phyloP scores from a whole-genome alignment of 2,888 invertebrate genomes.

The Pseudanteris insignis region DNA sequence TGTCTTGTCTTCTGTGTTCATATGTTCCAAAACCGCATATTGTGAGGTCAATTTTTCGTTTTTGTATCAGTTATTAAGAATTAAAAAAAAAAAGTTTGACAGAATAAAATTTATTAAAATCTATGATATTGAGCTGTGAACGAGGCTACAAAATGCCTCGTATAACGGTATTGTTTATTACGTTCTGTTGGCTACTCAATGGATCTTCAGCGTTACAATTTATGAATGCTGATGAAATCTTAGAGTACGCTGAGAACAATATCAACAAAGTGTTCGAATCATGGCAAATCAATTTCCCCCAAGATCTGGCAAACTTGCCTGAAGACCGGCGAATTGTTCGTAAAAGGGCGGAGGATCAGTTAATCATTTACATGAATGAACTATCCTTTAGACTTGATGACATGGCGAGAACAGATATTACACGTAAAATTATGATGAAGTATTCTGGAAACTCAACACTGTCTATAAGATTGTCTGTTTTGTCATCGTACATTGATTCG shows the following conservation, averaged over 20 bases:
- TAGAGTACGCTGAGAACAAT: constrained; percentile 53
- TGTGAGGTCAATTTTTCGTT: too few species aligned
- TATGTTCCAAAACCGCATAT: too few species aligned
- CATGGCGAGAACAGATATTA: constrained; percentile 50
- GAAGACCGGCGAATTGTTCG: constrained; percentile 59
- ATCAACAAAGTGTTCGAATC: constrained; percentile 51
- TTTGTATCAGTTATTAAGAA: too few species aligned
- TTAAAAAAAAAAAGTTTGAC: too few species aligned
- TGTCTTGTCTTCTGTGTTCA: too few species aligned
- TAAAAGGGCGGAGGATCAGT: constrained; percentile 69
- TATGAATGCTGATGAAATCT: constrained; percentile 52
- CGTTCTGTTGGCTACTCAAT: constrained; percentile 2
- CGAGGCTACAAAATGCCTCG: constrained; percentile 21
- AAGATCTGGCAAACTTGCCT: constrained; percentile 22
- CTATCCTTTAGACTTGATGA: constrained; percentile 53
- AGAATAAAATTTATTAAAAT: too few species aligned
- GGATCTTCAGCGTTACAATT: constrained; percentile 41
- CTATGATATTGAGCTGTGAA: too few species aligned
- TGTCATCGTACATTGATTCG: constrained; percentile 4
- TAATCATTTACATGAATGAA: constrained; percentile 51
- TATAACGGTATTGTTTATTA: constrained; percentile 12
- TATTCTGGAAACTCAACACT: constrained; percentile 5
- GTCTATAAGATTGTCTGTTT: constrained; percentile 3
- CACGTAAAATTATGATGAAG: constrained; percentile 5
- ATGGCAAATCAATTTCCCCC: constrained; percentile 49